Evolutionary conservation across 1,140 invertebrate species (phyloP), one percentile per base, ranked within the genome.

Genomic region (Diprion similis): DNA sequence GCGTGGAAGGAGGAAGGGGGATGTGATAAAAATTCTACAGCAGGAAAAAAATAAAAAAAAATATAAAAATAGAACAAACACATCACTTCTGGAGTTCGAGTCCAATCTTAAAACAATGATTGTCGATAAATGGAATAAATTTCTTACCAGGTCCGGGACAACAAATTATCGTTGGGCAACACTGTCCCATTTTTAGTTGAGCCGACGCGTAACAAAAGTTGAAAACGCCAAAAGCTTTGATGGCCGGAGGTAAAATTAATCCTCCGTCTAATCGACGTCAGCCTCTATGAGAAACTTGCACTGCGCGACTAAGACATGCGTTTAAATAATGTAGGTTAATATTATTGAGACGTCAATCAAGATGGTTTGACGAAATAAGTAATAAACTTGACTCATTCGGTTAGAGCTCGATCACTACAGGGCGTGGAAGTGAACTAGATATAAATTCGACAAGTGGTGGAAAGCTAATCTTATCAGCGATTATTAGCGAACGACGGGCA

Each of bases 81-180:
- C 51, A 13, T 59, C 9, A 37, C 9, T 3, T 59, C 6, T 59
- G 51, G 9, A 15, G 51, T 37, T 37, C 24, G 51, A 15, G 51
- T 15, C 51, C 11, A 17, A 17, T 59, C 9, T 17, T 59, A 59
- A 59, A 59, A 17, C 6, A 59, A 59, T 7, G 3, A 59, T 59
- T 17, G 51, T 59, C n/a, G 9, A 59, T 59, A 59, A 59, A 59
- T 13, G 0, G n/a, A 17, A 4, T 59, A 59, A 59, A 59, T 59
- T 59, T 59, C 51, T 59, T 17, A 59, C 51, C 51, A 17, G 11
- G 51, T 37, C 24, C 24, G 9, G 51, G 51, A 17, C 51, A 59
- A 59, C 51, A 59, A 17, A 59, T 59, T 59, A 59, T 59, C 51
- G 51, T 59, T 59, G 51, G 51, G 51, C 51, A 59, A 59, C 51